These are phyloP conservation scores for Notechis scutatus DNA, from an alignment of 2,113 vertebrate genomes.

Conservation along the genomic window DNA sequence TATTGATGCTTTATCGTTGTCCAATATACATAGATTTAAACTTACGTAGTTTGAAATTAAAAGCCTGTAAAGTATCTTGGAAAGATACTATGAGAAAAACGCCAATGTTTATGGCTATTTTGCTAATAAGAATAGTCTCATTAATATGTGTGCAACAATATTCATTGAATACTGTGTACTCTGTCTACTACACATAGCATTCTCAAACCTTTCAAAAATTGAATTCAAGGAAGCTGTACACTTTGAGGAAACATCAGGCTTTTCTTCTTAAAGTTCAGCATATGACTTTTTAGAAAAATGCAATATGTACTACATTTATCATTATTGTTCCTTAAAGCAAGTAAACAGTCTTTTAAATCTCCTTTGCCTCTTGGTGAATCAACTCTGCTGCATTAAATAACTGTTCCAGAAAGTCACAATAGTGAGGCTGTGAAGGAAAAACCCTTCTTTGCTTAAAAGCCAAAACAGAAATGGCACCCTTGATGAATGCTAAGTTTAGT, in stretches of 20 bases:
- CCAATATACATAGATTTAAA: neutral
- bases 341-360: neutral
- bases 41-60: neutral
- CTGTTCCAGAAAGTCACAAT: constrained; percentile 4
- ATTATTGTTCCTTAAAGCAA: neutral
- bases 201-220: constrained; percentile 42
- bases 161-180: constrained; percentile 2
- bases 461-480: neutral
- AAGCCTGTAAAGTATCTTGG: neutral
- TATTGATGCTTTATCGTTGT: neutral
- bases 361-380: constrained; percentile 1
- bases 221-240: constrained; percentile 34
- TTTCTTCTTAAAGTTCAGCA: constrained; percentile 35
- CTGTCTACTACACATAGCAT: neutral
- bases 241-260: constrained; percentile 40
- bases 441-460: neutral
- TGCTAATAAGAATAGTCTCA: neutral
- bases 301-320: neutral
- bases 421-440: neutral
- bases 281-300: constrained; percentile 6
- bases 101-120: neutral
- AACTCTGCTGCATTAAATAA: neutral
- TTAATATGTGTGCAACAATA: constrained; percentile 19
- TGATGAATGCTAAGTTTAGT: neutral
- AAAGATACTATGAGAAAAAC: neutral